Evolutionary conservation across 2,888 invertebrate genomes (phyloP), one percentile per base, ranked within the genome.

Genomic region (Aphidius colemani): DNA sequence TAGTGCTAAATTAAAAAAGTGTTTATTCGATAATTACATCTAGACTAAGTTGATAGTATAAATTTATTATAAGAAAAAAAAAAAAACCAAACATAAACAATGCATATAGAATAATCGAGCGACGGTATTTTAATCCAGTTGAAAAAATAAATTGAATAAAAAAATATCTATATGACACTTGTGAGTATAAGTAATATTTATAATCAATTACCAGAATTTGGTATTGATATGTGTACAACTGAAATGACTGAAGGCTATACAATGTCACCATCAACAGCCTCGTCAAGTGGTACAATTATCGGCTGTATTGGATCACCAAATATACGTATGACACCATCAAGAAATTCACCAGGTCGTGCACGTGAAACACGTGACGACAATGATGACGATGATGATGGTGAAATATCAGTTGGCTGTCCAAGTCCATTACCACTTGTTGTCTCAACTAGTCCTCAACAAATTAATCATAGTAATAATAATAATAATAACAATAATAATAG

Each of bases 331-430:
- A 84, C 84, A 82, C 83, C 74, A 82, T 84, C 70, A 66, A 73
- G 84, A 78, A 86, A 83, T 81, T 85, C 74, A 60, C 78, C 73
- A 64, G 79, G 73, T 76, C 80, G 67, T 71, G 72, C 63, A 56
- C 77, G 65, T 78, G 81, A 69, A 49, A 53, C 59, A 4, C 70
- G 74, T 39, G 70, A 72, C 45, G 68, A 74, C 2, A 69, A 72
- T 11, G 70, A 75, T 41, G 70, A 66, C 4, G 70, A 70, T 3
- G 70, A 80, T 70, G 88, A 91, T 71, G 91, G 91, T 84, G 92
- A 92, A 82, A 92, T 92, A 75, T 91, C 91, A 81, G 92, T 92
- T 49, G 92, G 92, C 46, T 90, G 91, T 74, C 91, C 91, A 62
- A 87, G 87, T 66, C 88, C 88, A 4, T 76, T 84, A 62, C 81